Percentiles rank a stretch among this genome's conserved stretches.
Conservation (phyloP, 1,140 invertebrate genomes). For the Teleogryllus occipitalis region DNA sequence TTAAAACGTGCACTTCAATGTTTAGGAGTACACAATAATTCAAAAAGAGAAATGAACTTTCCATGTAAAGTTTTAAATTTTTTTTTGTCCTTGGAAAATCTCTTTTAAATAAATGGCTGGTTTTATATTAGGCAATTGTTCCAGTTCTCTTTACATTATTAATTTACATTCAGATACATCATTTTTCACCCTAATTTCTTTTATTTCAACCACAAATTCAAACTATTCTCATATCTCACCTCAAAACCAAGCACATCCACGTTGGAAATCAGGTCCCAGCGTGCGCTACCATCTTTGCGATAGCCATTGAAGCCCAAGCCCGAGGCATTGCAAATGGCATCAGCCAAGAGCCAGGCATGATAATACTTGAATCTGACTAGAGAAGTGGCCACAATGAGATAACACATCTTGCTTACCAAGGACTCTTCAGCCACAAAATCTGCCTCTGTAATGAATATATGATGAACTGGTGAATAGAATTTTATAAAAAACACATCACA, state of each 20-base stretch:
- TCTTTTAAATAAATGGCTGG: no score
- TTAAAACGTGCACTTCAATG: no score
- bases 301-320: slow-evolving; percentile 87
- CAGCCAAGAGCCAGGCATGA: slow-evolving; percentile 90
- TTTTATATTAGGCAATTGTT: no score
- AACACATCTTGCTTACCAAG: slow-evolving; percentile 61
- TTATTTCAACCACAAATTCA: not conserved
- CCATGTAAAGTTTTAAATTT: not conserved
- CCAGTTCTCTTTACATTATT: not conserved
- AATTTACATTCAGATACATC: not conserved
- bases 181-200: not conserved
- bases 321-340: slow-evolving; percentile 88
- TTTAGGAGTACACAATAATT: not conserved
- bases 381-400: slow-evolving; percentile 66
- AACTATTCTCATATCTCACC: slow-evolving; percentile 45
- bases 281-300: slow-evolving; percentile 54
- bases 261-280: slow-evolving; percentile 88
- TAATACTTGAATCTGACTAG: slow-evolving; percentile 88
- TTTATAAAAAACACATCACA: no score
- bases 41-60: not conserved
- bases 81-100: not conserved
- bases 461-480: no score
- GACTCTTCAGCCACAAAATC: slow-evolving; percentile 54
- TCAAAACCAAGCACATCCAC: slow-evolving; percentile 84
- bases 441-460: slow-evolving; percentile 43